Percentiles rank a stretch among this genome's conserved stretches.
These are phyloP conservation scores for Lasiurus cinereus DNA, from an alignment of 2,113 vertebrate genomes.

Conservation along the genomic window DNA sequence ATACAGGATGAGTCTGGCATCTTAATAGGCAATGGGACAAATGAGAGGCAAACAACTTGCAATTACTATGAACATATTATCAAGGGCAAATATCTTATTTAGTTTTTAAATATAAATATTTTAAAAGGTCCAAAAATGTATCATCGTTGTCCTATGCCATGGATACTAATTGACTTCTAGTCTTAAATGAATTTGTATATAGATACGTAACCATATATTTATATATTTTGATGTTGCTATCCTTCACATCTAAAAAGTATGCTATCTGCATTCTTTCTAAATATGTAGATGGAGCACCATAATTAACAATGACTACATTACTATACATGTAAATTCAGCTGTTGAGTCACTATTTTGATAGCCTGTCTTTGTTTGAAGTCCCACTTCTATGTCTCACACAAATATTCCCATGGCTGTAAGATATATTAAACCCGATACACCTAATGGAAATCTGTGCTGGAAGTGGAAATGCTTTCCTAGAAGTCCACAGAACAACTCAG, in stretches of 20 bases:
- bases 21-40: background rate
- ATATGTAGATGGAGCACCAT: background rate
- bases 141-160: background rate
- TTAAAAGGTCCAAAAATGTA: background rate
- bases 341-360: background rate
- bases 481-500: background rate
- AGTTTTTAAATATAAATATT: constrained; percentile 10
- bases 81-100: background rate
- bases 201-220: background rate
- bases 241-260: background rate
- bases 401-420: background rate
- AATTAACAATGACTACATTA: background rate
- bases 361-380: background rate
- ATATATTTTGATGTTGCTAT: background rate
- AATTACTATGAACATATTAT: background rate
- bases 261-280: constrained; percentile 28
- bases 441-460: background rate
- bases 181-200: background rate
- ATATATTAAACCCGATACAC: background rate
- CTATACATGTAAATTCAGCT: background rate
- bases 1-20: background rate
- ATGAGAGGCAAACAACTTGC: background rate
- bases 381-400: background rate
- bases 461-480: background rate
- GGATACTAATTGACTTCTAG: background rate